These are phyloP conservation scores for Glareola pratincola DNA, from an alignment of 2,113 vertebrate genomes.

Conservation along the genomic window DNA sequence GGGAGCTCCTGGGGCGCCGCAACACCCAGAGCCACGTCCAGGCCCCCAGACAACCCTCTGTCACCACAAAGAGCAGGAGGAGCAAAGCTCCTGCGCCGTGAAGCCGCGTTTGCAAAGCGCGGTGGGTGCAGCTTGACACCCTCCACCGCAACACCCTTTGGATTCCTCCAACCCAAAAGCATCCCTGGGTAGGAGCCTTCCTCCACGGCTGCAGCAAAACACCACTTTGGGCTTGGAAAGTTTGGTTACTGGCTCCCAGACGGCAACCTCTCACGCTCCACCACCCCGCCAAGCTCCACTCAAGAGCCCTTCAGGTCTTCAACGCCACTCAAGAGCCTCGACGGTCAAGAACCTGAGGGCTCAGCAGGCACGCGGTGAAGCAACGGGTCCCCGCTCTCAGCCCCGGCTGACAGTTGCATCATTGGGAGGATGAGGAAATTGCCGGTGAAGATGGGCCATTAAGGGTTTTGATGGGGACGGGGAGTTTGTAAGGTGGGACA, in stretches of 20 bases:
- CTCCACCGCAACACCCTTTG: neutral
- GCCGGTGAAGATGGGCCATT: neutral
- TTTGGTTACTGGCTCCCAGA: neutral
- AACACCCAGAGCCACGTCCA: no score
- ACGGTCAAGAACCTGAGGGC: rapidly evolving
- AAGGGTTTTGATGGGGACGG: neutral
- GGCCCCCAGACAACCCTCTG: no score
- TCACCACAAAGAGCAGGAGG: rapidly evolving
- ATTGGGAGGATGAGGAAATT: neutral
- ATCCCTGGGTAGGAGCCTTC: neutral
- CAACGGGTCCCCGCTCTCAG: neutral
- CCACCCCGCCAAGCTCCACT: neutral
- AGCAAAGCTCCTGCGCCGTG: neutral
- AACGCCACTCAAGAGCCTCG: neutral
- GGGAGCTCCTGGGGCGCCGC: no score
- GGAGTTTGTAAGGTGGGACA: neutral
- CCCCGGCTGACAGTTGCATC: neutral
- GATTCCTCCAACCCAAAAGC: neutral
- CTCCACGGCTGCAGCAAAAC: neutral
- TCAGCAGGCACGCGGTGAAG: neutral
- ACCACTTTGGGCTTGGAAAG: neutral
- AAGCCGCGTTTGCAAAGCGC: rapidly evolving
- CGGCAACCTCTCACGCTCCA: neutral
- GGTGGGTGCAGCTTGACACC: neutral
- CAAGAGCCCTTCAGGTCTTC: neutral